Percentiles rank a stretch among this genome's conserved stretches.
Conservation (phyloP, 2,888 invertebrate species). For the Callyntrura sp. region DNA sequence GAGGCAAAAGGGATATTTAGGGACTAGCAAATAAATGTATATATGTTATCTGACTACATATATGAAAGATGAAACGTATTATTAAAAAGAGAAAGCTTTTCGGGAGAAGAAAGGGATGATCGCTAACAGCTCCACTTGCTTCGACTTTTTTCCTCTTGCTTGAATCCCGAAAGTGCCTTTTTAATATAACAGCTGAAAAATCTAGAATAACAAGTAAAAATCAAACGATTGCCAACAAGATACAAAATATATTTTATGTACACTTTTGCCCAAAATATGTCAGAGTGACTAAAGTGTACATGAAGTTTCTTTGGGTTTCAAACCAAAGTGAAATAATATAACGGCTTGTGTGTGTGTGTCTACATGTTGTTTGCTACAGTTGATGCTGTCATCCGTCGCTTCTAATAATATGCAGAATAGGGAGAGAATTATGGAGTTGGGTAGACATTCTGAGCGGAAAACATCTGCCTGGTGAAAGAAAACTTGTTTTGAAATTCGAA, state of each 20-base stretch:
- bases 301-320: neutral
- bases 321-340: neutral
- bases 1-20: neutral
- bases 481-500: conserved; percentile 62
- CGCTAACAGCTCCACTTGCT: too few species aligned
- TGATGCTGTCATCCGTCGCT: neutral
- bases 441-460: neutral
- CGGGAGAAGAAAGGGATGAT: too few species aligned
- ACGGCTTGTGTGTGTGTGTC: neutral
- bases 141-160: too few species aligned
- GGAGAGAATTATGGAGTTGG: neutral
- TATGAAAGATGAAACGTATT: too few species aligned
- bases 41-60: too few species aligned
- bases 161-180: too few species aligned
- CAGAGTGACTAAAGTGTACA: neutral
- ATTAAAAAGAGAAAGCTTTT: too few species aligned
- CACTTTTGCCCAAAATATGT: neutral
- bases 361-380: neutral
- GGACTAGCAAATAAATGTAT: neutral
- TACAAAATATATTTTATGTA: neutral
- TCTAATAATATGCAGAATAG: neutral
- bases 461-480: neutral
- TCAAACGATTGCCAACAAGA: neutral
- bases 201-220: neutral
- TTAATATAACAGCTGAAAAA: neutral